These are phyloP conservation scores for Paracanthobrama guichenoti DNA, from an alignment of 2,113 vertebrate genomes.

Conservation along the genomic window DNA sequence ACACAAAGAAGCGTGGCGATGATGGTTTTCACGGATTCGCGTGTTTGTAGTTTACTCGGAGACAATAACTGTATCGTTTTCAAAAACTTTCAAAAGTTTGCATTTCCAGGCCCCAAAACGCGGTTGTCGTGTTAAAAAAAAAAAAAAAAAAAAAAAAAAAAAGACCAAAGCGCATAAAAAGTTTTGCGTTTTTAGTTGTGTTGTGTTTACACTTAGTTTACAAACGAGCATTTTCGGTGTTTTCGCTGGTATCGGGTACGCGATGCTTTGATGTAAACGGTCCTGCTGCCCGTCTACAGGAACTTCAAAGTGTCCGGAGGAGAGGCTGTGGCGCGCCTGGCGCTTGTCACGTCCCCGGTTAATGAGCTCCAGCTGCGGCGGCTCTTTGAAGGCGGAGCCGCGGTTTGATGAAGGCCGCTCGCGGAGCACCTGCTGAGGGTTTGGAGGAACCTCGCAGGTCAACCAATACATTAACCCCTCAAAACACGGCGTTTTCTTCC, in stretches of 20 bases:
- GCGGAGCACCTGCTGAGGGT: slow-evolving; percentile 50
- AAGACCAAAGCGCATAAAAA: no score
- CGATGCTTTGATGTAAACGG: slow-evolving; percentile 50
- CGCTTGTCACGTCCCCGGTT: background rate
- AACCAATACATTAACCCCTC: background rate
- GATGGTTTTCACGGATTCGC: no score
- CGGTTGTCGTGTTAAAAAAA: no score
- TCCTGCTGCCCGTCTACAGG: slow-evolving; percentile 47
- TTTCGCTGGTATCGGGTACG: background rate
- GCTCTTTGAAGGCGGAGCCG: background rate
- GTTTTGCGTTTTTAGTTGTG: no score
- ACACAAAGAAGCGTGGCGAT: no score
- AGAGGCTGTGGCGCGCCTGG: background rate
- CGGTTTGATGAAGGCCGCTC: slow-evolving; percentile 45
- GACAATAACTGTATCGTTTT: no score
- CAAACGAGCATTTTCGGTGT: background rate
- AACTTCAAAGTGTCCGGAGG: slow-evolving; percentile 58
- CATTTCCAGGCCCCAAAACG: no score
- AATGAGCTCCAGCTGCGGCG: slow-evolving; percentile 59
- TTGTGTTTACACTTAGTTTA: background rate
- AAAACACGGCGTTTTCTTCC: background rate
- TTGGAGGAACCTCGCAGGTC: slow-evolving; percentile 34
- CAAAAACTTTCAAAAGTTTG: no score
- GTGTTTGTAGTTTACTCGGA: no score
- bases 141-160: no score